phyloP scores from a whole-genome alignment of 2,113 vertebrate species.

The Pycnonotus jocosus region DNA sequence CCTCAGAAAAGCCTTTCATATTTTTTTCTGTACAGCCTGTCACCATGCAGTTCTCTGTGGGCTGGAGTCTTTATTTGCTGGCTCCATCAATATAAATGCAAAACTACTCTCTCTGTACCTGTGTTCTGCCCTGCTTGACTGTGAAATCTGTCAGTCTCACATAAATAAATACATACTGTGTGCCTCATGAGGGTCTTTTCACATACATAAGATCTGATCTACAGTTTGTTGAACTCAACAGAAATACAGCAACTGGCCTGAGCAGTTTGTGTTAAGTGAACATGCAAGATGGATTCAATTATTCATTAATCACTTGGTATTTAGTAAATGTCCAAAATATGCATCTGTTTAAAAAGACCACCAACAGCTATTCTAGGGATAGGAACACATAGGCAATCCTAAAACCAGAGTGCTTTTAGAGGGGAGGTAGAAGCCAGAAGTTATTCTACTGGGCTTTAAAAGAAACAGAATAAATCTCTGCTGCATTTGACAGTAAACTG shows the following conservation, averaged over 20 bases:
- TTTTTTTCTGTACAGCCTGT: conserved; percentile 1
- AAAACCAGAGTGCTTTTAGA: neutral
- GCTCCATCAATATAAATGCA: neutral
- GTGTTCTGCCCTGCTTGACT: neutral
- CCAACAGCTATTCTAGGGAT: neutral
- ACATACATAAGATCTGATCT: neutral
- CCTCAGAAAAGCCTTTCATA: neutral
- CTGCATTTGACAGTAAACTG: neutral
- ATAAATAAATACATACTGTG: neutral
- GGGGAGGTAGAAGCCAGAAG: neutral
- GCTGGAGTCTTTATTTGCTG: conserved; percentile 10
- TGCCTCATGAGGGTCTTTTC: neutral
- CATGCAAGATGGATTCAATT: neutral
- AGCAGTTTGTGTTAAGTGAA: neutral
- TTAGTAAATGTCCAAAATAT: neutral
- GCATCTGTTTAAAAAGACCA: neutral
- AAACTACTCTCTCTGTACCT: neutral
- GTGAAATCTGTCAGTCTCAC: neutral
- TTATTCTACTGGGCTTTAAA: neutral
- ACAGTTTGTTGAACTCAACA: neutral
- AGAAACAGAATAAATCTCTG: neutral
- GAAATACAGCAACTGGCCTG: neutral
- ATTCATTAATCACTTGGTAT: neutral
- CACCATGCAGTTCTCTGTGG: neutral
- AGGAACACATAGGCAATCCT: neutral